Base-by-base conservation (phyloP, 2,113 vertebrate species). In the Rhagologus leucostigma region DNA sequence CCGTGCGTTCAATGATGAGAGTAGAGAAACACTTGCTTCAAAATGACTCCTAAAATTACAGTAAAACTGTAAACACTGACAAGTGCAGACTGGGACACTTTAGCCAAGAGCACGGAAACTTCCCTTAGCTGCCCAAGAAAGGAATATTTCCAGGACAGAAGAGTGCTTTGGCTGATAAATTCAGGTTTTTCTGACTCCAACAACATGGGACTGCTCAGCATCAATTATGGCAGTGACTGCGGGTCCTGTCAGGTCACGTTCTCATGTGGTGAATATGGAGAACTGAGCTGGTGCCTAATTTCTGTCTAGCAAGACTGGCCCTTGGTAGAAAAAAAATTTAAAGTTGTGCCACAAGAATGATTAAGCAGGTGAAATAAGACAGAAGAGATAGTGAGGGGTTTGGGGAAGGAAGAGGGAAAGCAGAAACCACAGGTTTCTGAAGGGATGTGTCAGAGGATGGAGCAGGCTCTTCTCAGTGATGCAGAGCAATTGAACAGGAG, bases 211-310 rank as follows among this genome's bases (percentile, higher is more conserved):
- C 14, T 65, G 63, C 50, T 80, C 53, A 47, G 4, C 14, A 52
- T 47, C 46, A 74, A 1, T 64, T 74, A 49, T 19, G 14, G 39
- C 44, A 59, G 21, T 5, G 57, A 24, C 47, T 68, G 35, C n/a
- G 85, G 13, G 35, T 56, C 49, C 62, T 30, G 22, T 79, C 29
- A 57, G 39, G 44, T 68, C 65, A 52, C 0, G 0, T 75, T 78
- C 35, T 50, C 14, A 8, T 18, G 10, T 0, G 0, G 39, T 39
- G 42, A 46, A 22, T 18, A 16, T 11, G 18, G 11, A 74, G 32
- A 81, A 55, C 17, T 7, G 23, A 63, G 20, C 6, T 79, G 2
- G 5, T 47, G 27, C 44, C 27, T 75, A 37, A 22, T 13, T 79
- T 14, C 30, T 52, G 7, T 55, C 69, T 22, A 75, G 13, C 30